These are phyloP conservation scores for Xenentodon cancila DNA, from an alignment of 2,797 vertebrate genomes.

Conservation along the genomic window DNA sequence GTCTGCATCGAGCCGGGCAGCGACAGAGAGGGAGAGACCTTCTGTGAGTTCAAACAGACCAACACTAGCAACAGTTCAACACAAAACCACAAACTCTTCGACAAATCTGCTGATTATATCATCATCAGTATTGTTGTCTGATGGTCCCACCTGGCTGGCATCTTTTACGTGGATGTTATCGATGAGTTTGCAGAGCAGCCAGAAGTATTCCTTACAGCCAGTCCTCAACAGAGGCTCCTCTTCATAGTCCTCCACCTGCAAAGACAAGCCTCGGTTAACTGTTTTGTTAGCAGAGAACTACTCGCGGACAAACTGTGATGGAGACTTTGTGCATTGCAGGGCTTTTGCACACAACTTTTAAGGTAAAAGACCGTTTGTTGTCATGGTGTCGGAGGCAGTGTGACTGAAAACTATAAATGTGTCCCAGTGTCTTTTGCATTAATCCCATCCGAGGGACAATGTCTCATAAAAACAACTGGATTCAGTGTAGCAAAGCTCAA, in stretches of 20 bases:
- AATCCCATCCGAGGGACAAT: conserved; percentile 12
- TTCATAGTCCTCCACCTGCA: conserved; percentile 95
- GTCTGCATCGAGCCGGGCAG: conserved; percentile 84
- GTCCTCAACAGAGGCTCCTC: conserved; percentile 93
- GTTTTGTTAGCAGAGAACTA: too few species aligned
- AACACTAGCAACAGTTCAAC: conserved; percentile 55
- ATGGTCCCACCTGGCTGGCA: conserved; percentile 89
- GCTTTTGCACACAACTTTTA: too few species aligned
- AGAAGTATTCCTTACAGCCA: conserved; percentile 99
- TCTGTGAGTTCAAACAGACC: conserved; percentile 78
- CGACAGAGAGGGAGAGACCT: conserved; percentile 77
- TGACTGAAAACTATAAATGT: not conserved
- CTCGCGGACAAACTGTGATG: too few species aligned
- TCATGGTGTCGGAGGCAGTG: too few species aligned
- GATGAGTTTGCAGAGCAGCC: conserved; percentile 98
- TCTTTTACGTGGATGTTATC: conserved; percentile 99
- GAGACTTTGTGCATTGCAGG: too few species aligned
- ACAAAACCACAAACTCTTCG: not conserved
- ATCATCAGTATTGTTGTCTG: fast-evolving
- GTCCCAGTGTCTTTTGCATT: conserved; percentile 33
- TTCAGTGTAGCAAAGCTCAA: conserved; percentile 50
- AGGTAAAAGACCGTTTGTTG: too few species aligned
- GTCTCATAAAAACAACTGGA: conserved; percentile 25
- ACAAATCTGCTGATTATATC: not conserved
- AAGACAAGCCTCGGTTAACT: conserved; percentile 23